Base-by-base conservation (phyloP, 1,140 invertebrate genomes). In the Zaprionus capensis region DNA sequence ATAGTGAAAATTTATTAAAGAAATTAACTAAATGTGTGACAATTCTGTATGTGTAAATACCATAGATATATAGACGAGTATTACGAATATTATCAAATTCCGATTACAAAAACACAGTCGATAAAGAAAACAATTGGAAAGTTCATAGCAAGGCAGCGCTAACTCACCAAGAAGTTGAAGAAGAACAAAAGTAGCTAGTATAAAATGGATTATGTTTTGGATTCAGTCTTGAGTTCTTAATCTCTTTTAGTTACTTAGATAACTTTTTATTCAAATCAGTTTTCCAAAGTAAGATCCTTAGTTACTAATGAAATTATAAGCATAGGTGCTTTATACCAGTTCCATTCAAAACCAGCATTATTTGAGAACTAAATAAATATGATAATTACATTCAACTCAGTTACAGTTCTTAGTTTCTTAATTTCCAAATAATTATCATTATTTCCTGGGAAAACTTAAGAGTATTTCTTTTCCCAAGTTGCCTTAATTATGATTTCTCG, bases 11-110 rank as follows among this genome's bases (percentile, higher is more conserved):
- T 58, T 31, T 31, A 26, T 22, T 57, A 46, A 36, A 17, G 41
- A 46, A 59, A 51, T 15, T n/a, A 22, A 53, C 46, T 31, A 24
- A 56, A 66, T 44, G 46, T 73, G 56, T 72, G 65, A 61, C 71
- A 46, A 46, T 55, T 68, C 49, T 59, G 46, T 68, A 68, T 51
- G 28, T 64, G 24, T 44, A 38, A 12, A 44, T 67, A 28, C 22
- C 22, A 56, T 56, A 56, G 22, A 56, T 56, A 56, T 51, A 34
- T 20, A 46, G 41, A 9, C n/a, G 41, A 46, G 41, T 46, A 46
- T 17, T 17, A 46, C 7, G 41, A 46, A 9, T n/a, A 46, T 46
- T 46, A 46, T 46, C 41, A 17, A 46, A 56, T 56, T 51, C 46
- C 17, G 17, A 24, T 51, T 11, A 34, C 31, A 34, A 34, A 34